Percentiles rank a stretch among this genome's conserved stretches.
These are phyloP conservation scores for Athene noctua DNA, from an alignment of 2,113 vertebrate genomes.

Conservation along the genomic window DNA sequence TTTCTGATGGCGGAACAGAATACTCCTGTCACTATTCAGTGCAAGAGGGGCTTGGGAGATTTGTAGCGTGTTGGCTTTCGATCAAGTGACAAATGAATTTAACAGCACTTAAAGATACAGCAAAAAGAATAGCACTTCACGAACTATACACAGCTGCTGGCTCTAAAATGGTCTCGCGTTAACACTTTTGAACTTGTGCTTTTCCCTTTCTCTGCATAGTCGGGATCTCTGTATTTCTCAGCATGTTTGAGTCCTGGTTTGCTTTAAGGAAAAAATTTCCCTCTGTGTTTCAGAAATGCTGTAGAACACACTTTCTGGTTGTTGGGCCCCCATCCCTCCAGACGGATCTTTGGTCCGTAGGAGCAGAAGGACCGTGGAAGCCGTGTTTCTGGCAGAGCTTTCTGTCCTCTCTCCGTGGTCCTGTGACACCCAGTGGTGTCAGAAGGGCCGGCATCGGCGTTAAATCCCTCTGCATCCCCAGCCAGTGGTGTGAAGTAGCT, in stretches of 20 bases:
- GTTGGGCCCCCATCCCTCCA: not conserved
- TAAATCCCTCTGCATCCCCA: not conserved
- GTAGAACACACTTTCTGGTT: not conserved
- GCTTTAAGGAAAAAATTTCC: not conserved
- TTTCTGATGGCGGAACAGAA: slow-evolving; percentile 69
- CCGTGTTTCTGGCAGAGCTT: not conserved
- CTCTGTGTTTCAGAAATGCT: not conserved
- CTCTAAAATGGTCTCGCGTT: slow-evolving; percentile 69
- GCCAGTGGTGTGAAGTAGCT: not conserved
- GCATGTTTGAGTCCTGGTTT: not conserved
- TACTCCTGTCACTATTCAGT: slow-evolving; percentile 72
- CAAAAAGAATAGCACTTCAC: slow-evolving; percentile 67
- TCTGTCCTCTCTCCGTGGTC: not conserved
- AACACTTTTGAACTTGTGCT: not conserved
- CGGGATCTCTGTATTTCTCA: not conserved
- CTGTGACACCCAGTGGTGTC: not conserved
- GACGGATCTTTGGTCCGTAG: not conserved
- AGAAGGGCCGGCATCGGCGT: rapidly evolving
- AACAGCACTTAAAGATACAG: slow-evolving; percentile 78
- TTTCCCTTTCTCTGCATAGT: not conserved
- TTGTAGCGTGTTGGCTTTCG: slow-evolving; percentile 89
- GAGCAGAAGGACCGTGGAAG: not conserved
- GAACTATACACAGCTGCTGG: slow-evolving; percentile 78
- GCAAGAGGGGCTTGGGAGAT: slow-evolving; percentile 76
- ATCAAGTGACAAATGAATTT: slow-evolving; percentile 83